phyloP scores from a whole-genome alignment of 2,888 invertebrate species.

The Parochlus steinenii region DNA sequence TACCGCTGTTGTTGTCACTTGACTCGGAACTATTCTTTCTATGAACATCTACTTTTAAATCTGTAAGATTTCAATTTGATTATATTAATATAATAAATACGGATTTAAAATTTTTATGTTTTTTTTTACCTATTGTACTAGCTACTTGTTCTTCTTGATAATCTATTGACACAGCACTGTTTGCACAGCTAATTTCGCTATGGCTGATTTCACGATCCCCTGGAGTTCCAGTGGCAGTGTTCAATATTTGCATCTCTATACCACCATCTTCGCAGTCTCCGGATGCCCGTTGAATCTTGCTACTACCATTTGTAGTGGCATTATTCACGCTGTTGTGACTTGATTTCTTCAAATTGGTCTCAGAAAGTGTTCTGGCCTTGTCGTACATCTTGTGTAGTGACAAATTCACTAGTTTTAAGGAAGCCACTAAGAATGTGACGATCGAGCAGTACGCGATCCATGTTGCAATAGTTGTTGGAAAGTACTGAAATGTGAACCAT shows the following conservation, averaged over 20 bases:
- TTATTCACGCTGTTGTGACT: too few species aligned
- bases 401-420: conserved; percentile 76
- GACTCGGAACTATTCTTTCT: conserved; percentile 82
- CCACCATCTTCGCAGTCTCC: conserved; percentile 52
- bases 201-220: conserved; percentile 38
- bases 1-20: conserved; percentile 37
- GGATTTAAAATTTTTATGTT: neutral
- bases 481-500: conserved; percentile 49
- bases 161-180: conserved; percentile 28
- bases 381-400: conserved; percentile 87
- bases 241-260: conserved; percentile 65
- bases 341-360: conserved; percentile 36
- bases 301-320: conserved; percentile 23
- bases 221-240: conserved; percentile 25
- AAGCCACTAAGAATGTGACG: conserved; percentile 61
- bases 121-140: conserved; percentile 44
- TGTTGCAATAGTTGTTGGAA: conserved; percentile 62
- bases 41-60: conserved; percentile 86
- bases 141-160: conserved; percentile 33
- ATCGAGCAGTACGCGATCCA: conserved; percentile 77
- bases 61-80: conserved; percentile 30
- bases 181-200: conserved; percentile 32
- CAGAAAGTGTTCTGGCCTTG: conserved; percentile 61
- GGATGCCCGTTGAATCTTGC: conserved; percentile 27
- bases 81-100: conserved; percentile 2